Evolutionary conservation across 2,797 vertebrate species (phyloP).

Genomic region (Coccyzus lansbergi): DNA sequence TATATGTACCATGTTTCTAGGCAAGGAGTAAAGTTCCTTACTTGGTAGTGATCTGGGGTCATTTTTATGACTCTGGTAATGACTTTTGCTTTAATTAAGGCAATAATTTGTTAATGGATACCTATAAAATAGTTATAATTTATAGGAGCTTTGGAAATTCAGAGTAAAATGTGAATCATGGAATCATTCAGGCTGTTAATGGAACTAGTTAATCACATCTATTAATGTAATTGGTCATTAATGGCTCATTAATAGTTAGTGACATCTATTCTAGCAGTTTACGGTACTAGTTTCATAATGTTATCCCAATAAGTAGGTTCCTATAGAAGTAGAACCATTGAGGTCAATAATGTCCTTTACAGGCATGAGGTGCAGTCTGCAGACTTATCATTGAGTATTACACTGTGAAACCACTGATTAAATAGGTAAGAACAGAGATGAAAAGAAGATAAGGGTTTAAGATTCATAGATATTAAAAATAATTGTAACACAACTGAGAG

Average conservation of each 20-base stretch:
- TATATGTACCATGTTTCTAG: background rate
- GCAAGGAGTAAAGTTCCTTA: background rate
- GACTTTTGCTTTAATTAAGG: background rate
- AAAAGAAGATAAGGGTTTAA: background rate
- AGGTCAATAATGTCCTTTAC: background rate
- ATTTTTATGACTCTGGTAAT: conserved; percentile 3
- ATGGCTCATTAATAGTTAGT: conserved; percentile 33
- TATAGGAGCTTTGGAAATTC: background rate
- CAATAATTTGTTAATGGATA: conserved; percentile 4
- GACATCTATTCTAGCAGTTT: conserved; percentile 8
- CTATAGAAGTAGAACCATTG: background rate
- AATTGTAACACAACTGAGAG: background rate
- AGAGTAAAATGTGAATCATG: background rate
- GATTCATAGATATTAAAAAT: background rate
- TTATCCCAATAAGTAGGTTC: background rate
- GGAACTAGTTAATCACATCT: conserved; percentile 2
- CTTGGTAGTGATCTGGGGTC: background rate
- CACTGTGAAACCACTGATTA: background rate
- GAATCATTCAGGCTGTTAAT: conserved; percentile 6
- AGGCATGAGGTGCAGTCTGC: background rate
- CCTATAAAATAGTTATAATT: conserved; percentile 19
- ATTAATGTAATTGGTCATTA: conserved; percentile 34
- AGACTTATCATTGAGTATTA: background rate
- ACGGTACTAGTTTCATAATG: background rate
- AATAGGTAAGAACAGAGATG: background rate